Evolutionary conservation across 2,113 vertebrate genomes (phyloP).

Genomic region (Erythrocebus patas): DNA sequence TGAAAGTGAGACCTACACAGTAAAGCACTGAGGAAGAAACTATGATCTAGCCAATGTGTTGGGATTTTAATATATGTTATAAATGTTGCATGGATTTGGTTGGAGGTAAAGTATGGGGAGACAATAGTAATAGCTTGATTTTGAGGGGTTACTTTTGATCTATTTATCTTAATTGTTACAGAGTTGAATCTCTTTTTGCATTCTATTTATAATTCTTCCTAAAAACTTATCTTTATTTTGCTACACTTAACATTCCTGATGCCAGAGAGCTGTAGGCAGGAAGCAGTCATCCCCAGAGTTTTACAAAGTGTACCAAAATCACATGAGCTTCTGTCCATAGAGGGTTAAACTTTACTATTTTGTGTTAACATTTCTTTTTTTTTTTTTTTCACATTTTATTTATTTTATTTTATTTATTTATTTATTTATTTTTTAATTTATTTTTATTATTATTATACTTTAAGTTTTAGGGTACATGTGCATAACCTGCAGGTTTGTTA

Average conservation of each 20-base stretch:
- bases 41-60: not conserved
- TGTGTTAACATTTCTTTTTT: slow-evolving; percentile 17
- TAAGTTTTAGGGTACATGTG: no score
- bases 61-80: not conserved
- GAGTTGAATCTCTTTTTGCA: not conserved
- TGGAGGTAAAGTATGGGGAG: not conserved
- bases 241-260: not conserved
- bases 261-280: not conserved
- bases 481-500: no score
- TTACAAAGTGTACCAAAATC: not conserved
- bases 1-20: not conserved
- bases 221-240: not conserved
- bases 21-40: not conserved
- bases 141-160: not conserved
- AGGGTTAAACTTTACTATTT: slow-evolving; percentile 50
- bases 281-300: not conserved
- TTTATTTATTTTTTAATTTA: no score
- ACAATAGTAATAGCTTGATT: not conserved
- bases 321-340: not conserved
- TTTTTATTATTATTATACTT: no score
- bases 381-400: no score
- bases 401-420: no score
- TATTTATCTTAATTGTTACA: not conserved
- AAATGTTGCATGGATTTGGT: not conserved
- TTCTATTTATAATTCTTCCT: not conserved